Percentiles rank a stretch among this genome's conserved stretches.
Conservation (phyloP, 2,888 invertebrate species). For the Lepidochitona cinerea region DNA sequence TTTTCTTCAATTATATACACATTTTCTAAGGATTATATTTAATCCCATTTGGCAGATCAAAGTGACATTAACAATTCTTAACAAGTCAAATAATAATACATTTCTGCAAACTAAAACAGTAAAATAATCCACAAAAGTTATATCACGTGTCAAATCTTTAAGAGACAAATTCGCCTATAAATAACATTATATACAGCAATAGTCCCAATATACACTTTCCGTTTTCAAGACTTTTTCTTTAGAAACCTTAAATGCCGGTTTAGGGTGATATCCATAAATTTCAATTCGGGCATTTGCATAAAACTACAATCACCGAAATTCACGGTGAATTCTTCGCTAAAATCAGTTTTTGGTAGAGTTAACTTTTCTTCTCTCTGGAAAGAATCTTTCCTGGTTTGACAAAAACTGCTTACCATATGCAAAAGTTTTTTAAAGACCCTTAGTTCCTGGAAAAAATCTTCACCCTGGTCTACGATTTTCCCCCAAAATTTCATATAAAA, state of each 20-base stretch:
- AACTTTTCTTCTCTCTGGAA: background rate
- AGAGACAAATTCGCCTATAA: too few relatives aligned
- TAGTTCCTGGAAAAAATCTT: background rate
- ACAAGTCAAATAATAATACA: too few relatives aligned
- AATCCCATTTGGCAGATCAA: too few relatives aligned
- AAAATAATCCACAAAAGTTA: too few relatives aligned
- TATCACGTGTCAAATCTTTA: too few relatives aligned
- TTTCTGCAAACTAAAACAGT: too few relatives aligned
- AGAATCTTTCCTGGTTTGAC: background rate
- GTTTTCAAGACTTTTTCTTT: too few relatives aligned
- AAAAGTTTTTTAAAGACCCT: background rate
- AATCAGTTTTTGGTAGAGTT: background rate
- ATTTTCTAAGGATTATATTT: too few relatives aligned
- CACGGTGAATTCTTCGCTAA: background rate
- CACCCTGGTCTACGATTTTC: background rate
- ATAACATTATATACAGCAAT: too few relatives aligned
- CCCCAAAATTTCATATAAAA: background rate
- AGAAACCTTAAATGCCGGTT: background rate
- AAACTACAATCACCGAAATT: background rate
- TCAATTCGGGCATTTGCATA: background rate
- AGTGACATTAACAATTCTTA: too few relatives aligned
- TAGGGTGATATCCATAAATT: background rate
- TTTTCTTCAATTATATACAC: too few relatives aligned
- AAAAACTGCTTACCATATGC: background rate
- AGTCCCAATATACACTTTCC: too few relatives aligned